These are phyloP conservation scores for Cydia strobilella DNA, from an alignment of 1,140 invertebrate genomes.

Conservation along the genomic window DNA sequence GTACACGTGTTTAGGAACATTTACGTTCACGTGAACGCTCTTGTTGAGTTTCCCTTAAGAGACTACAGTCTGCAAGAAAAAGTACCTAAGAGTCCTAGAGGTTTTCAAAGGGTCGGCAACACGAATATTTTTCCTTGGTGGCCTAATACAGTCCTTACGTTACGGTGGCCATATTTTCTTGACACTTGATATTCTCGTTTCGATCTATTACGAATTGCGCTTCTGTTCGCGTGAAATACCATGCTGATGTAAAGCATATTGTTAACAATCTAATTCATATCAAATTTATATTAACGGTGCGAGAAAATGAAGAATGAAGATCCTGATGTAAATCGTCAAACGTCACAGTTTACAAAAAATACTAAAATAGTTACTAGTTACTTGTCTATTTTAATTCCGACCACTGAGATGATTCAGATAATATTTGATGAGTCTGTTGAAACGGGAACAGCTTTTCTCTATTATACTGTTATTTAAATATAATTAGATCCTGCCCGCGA, in stretches of 20 bases:
- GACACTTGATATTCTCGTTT: background rate
- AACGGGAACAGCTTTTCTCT: no score
- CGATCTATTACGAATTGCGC: background rate
- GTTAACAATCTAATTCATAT: no score
- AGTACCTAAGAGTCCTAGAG: no score
- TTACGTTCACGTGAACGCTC: background rate
- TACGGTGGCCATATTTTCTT: no score
- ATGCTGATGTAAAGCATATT: no score
- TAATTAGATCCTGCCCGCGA: no score
- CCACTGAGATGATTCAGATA: constrained; percentile 10
- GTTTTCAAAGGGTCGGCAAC: background rate
- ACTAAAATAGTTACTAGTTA: background rate
- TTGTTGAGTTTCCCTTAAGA: no score
- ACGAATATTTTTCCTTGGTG: no score
- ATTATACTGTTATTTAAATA: no score
- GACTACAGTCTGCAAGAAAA: no score
- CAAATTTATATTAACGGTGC: background rate
- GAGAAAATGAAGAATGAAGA: background rate
- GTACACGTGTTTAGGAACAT: background rate
- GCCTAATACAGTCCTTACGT: no score
- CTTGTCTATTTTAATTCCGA: constrained; percentile 7
- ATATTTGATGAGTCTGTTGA: background rate
- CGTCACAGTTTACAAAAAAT: background rate
- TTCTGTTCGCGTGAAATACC: no score
- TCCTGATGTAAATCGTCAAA: background rate